These are phyloP conservation scores for Folsomia manolachei DNA, from an alignment of 2,888 invertebrate species.

Conservation along the genomic window DNA sequence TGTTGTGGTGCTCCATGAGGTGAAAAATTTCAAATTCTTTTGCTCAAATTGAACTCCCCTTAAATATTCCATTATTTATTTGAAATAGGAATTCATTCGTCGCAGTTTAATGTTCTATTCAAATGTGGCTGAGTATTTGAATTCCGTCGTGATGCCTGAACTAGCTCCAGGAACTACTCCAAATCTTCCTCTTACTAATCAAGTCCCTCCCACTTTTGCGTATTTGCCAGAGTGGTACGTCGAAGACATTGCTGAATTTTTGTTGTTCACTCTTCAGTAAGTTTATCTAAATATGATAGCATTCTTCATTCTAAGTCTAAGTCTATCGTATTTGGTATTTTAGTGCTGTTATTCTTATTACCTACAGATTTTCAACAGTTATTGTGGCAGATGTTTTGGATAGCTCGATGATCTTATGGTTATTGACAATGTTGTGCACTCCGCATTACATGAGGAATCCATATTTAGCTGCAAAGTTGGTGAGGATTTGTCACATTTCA, in stretches of 20 bases:
- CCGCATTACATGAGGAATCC: constrained; percentile 92
- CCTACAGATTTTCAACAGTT: constrained; percentile 68
- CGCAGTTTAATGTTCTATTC: constrained; percentile 83
- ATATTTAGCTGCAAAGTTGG: constrained; percentile 92
- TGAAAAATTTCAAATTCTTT: too few relatives aligned
- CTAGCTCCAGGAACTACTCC: constrained; percentile 33
- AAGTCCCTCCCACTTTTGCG: constrained; percentile 72
- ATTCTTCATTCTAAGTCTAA: constrained; percentile 6
- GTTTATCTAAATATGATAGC: too few relatives aligned
- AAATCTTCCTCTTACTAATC: constrained; percentile 59
- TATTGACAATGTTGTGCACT: constrained; percentile 84
- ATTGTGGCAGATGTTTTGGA: constrained; percentile 74
- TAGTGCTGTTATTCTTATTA: too few relatives aligned
- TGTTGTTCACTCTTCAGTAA: constrained; percentile 89
- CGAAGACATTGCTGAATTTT: constrained; percentile 94
- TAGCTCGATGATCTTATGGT: constrained; percentile 79
- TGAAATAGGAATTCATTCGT: constrained; percentile 75
- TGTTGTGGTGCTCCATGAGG: constrained; percentile 80
- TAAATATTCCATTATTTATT: too few relatives aligned
- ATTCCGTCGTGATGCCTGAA: constrained; percentile 54
- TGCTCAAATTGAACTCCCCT: too few relatives aligned
- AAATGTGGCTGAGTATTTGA: constrained; percentile 75
- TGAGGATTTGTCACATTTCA: too few relatives aligned
- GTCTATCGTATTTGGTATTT: constrained; percentile 12
- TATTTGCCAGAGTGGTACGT: constrained; percentile 96